These are phyloP conservation scores for Caenorhabditis sulstoni DNA, from an alignment of 2,888 invertebrate species.

Conservation along the genomic window DNA sequence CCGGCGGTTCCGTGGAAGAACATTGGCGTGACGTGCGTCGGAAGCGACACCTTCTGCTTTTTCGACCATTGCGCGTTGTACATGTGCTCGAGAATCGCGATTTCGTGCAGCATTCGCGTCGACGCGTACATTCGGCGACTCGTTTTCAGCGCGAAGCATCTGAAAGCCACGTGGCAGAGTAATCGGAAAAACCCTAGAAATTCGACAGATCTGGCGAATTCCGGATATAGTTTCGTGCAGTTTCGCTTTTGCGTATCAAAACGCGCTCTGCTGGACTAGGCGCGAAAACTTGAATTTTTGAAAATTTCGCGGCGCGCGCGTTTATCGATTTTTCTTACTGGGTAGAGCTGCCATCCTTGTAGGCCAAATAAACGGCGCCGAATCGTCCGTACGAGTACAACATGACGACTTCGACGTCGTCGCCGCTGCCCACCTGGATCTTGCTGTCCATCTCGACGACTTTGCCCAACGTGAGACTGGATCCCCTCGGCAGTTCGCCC, in stretches of 20 bases:
- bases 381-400: conserved; percentile 2
- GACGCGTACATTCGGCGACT: conserved; percentile 3
- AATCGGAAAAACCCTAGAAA: too few relatives aligned
- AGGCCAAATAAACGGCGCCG: neutral
- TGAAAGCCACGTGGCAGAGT: too few relatives aligned
- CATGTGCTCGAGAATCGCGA: conserved; percentile 2
- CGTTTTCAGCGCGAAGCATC: conserved; percentile 2
- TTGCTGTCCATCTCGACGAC: conserved; percentile 9
- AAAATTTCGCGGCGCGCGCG: too few relatives aligned
- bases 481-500: neutral
- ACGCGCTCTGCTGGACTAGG: too few relatives aligned
- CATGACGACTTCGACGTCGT: conserved; percentile 4
- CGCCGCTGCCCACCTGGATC: conserved; percentile 4
- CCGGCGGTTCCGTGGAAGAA: conserved; percentile 12
- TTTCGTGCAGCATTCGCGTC: neutral
- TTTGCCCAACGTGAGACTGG: neutral
- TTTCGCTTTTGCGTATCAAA: too few relatives aligned
- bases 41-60: neutral
- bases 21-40: neutral
- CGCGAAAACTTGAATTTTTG: too few relatives aligned
- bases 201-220: too few relatives aligned
- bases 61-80: neutral
- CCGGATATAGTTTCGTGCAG: too few relatives aligned
- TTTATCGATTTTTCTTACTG: conserved; percentile 2
- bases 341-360: neutral